phyloP scores from a whole-genome alignment of 2,888 invertebrate genomes.

The Sylvicola cinctus region DNA sequence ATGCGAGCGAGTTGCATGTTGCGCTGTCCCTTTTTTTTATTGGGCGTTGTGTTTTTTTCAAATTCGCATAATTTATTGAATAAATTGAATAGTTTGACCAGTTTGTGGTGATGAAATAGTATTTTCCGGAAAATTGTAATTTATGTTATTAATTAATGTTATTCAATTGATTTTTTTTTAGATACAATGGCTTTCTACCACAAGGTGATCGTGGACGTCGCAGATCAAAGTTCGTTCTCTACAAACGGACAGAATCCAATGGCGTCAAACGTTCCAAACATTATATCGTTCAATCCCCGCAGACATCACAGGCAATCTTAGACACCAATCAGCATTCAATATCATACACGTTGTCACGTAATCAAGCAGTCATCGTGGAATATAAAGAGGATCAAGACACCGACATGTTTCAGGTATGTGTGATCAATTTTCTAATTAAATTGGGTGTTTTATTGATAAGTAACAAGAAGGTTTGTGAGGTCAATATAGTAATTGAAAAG shows the following conservation, averaged over 20 bases:
- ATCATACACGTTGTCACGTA: conserved; percentile 88
- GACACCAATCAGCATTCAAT: conserved; percentile 90
- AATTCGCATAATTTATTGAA: too few species aligned
- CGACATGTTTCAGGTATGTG: conserved; percentile 93
- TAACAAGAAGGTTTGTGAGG: too few species aligned
- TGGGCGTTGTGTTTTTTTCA: too few species aligned
- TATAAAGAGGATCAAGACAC: conserved; percentile 89
- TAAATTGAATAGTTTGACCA: too few species aligned
- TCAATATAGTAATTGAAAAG: too few species aligned
- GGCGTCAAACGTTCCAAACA: conserved; percentile 89
- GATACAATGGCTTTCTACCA: conserved; percentile 86
- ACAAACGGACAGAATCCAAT: conserved; percentile 65
- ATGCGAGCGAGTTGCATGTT: too few species aligned
- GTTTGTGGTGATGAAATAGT: too few species aligned
- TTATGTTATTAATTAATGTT: conserved; percentile 2
- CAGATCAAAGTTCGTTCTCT: conserved; percentile 84
- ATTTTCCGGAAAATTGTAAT: too few species aligned
- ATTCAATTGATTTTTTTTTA: conserved; percentile 21
- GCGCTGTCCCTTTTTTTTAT: too few species aligned
- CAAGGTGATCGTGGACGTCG: conserved; percentile 85
- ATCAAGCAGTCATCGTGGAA: conserved; percentile 95
- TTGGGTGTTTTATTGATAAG: too few species aligned
- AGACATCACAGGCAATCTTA: conserved; percentile 84
- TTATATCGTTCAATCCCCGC: conserved; percentile 90
- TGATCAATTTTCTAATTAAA: too few species aligned